Percentiles rank a stretch among this genome's conserved stretches.
Conservation (phyloP, 2,888 invertebrate species). For the Serripes groenlandicus region DNA sequence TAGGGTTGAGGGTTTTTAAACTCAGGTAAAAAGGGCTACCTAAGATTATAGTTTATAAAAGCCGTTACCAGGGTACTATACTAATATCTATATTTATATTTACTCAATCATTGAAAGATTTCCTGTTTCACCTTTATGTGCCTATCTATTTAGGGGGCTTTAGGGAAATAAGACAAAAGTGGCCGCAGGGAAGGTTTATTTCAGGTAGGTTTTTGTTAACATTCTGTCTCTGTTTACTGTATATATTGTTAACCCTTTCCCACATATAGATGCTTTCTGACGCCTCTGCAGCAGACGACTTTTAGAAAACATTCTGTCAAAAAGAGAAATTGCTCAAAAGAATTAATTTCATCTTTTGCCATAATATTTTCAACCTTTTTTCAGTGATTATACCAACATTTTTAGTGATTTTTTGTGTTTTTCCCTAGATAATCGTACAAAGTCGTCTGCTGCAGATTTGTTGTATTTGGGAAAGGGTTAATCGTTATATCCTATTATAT, state of each 20-base stretch:
- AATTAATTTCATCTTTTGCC: background rate
- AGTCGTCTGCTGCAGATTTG: background rate
- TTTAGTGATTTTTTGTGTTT: too few relatives aligned
- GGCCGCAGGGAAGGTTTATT: background rate
- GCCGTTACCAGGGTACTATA: constrained; percentile 64
- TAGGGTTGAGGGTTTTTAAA: background rate
- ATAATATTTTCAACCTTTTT: constrained; percentile 10
- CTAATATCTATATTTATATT: constrained; percentile 70
- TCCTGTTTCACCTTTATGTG: constrained; percentile 61
- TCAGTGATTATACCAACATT: too few relatives aligned
- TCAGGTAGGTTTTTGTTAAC: background rate
- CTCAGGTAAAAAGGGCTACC: constrained; percentile 12
- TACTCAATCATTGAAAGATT: constrained; percentile 67
- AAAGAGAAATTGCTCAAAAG: background rate
- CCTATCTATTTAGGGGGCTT: constrained; percentile 39
- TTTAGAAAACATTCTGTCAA: constrained; percentile 2
- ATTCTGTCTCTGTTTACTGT: background rate
- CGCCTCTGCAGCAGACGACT: background rate
- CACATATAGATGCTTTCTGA: background rate
- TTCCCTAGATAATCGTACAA: background rate
- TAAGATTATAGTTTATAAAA: constrained; percentile 5
- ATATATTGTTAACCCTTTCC: background rate
- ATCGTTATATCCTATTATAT: too few relatives aligned
- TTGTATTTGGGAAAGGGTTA: background rate
- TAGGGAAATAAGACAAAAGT: constrained; percentile 12